These are phyloP conservation scores for Bucco capensis DNA, from an alignment of 2,113 vertebrate species.

Conservation along the genomic window DNA sequence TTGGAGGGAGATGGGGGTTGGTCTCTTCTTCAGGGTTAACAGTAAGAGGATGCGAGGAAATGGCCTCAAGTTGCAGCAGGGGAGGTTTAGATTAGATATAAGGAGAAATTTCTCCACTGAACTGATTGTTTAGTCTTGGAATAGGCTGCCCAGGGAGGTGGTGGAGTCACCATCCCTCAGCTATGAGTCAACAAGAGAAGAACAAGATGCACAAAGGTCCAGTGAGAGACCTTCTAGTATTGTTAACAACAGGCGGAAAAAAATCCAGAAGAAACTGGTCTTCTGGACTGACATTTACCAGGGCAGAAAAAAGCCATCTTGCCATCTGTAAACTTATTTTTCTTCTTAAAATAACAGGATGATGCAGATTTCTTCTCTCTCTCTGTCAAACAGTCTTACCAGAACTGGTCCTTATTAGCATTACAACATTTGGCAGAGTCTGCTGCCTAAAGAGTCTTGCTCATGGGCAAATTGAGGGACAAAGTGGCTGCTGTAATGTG, in stretches of 20 bases:
- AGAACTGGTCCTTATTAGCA: background rate
- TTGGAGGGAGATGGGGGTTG: too few relatives aligned
- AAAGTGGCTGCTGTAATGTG: background rate
- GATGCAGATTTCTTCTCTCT: background rate
- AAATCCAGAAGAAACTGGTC: background rate
- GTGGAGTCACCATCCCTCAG: background rate
- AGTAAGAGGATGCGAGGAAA: too few relatives aligned
- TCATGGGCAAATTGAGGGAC: background rate
- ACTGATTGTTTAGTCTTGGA: too few relatives aligned
- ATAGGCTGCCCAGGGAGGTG: too few relatives aligned
- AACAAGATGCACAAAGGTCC: background rate
- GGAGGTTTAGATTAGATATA: too few relatives aligned
- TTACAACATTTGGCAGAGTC: background rate
- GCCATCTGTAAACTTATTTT: background rate
- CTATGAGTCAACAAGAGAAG: background rate
- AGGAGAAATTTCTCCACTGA: too few relatives aligned
- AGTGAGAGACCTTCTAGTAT: background rate
- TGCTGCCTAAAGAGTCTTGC: background rate
- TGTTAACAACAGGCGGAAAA: background rate
- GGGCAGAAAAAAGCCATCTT: background rate
- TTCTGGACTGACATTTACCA: background rate
- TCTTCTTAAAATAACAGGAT: background rate
- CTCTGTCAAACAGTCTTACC: background rate
- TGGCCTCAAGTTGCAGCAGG: too few relatives aligned
- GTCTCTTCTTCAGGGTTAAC: too few relatives aligned